Base-by-base conservation (phyloP, 1,140 invertebrate species). In the Drosophila takahashii region DNA sequence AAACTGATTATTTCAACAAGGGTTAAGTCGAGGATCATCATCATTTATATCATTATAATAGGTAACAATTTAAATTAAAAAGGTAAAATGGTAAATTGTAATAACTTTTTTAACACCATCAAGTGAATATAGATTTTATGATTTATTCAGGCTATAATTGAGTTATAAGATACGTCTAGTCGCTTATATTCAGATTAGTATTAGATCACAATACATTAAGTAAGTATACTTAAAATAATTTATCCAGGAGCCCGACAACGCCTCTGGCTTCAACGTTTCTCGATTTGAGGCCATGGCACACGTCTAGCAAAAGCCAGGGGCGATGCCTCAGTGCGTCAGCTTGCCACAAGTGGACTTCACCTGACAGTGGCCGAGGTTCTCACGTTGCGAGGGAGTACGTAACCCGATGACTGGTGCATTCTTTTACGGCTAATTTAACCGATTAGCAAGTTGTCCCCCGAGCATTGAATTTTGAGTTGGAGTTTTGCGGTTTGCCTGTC, bases 371-470 rank as follows among this genome's bases (percentile, higher is more conserved):
- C 37, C 48, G 65, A 48, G 51, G 67, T 85, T 86, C 83, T 86
- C 81, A 86, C 79, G 76, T 87, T 89, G 83, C 83, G 83, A 87
- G 83, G 84, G 83, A 44, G 83, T 89, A 71, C 36, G 84, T 89
- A 87, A 87, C 79, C 72, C 72, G 83, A 87, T 89, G 66, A 54
- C 71, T 84, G 75, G 71, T 83, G 83, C 76, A 87, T 87, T 87
- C 83, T 87, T 86, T 87, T 61, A 87, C 51, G 83, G 83, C 83
- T 87, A 87, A 87, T 87, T 87, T 87, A 89, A 89, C 84, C 83
- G 83, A 87, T 87, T 87, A 87, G 79, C 84, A 83, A 65, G 39
- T 67, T 73, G 76, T 77, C 83, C 67, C 67, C 54, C 22, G 77
- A 67, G 76, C 60, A 47, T 62, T 84, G 80, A 78, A 61, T 77